phyloP scores from a whole-genome alignment of 1,140 invertebrate genomes.

The Drosophila novamexicana region DNA sequence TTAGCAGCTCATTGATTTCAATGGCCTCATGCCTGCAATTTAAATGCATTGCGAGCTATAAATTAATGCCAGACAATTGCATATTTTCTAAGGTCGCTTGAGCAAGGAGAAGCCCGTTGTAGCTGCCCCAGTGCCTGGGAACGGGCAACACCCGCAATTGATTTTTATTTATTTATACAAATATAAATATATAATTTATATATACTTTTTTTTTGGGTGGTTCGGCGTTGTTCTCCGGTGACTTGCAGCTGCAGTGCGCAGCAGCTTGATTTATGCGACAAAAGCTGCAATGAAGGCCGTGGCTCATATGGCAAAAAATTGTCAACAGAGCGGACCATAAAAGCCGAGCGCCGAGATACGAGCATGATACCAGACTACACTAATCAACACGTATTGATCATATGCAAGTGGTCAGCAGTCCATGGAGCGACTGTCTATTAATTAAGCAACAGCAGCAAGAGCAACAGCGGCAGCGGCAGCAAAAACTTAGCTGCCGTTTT shows the following conservation, averaged over 20 bases:
- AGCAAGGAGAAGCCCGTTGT: slow-evolving; percentile 50
- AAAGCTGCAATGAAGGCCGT: slow-evolving; percentile 69
- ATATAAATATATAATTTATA: background rate
- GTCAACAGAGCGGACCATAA: slow-evolving; percentile 70
- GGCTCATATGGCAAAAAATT: slow-evolving; percentile 78
- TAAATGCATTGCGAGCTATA: slow-evolving; percentile 65
- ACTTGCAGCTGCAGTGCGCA: slow-evolving; percentile 46
- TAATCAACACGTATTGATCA: slow-evolving; percentile 80
- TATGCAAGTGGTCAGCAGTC: slow-evolving; percentile 75
- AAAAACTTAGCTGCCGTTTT: slow-evolving; percentile 71
- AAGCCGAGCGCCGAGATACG: slow-evolving; percentile 62
- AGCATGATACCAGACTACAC: slow-evolving; percentile 40
- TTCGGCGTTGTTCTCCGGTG: slow-evolving; percentile 23
- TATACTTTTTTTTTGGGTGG: slow-evolving; percentile 28
- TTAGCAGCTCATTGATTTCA: slow-evolving; percentile 54
- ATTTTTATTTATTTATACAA: background rate
- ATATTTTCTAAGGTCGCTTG: slow-evolving; percentile 76
- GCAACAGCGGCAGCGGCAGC: slow-evolving; percentile 16
- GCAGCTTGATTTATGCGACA: slow-evolving; percentile 74
- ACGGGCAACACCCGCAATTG: slow-evolving; percentile 69
- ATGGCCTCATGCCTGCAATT: slow-evolving; percentile 29
- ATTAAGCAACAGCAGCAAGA: slow-evolving; percentile 58
- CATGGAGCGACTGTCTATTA: slow-evolving; percentile 69
- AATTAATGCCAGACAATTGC: slow-evolving; percentile 66
- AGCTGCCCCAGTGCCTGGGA: slow-evolving; percentile 43